phyloP scores from a whole-genome alignment of 2,113 vertebrate genomes.

The Ariopsis seemanni region DNA sequence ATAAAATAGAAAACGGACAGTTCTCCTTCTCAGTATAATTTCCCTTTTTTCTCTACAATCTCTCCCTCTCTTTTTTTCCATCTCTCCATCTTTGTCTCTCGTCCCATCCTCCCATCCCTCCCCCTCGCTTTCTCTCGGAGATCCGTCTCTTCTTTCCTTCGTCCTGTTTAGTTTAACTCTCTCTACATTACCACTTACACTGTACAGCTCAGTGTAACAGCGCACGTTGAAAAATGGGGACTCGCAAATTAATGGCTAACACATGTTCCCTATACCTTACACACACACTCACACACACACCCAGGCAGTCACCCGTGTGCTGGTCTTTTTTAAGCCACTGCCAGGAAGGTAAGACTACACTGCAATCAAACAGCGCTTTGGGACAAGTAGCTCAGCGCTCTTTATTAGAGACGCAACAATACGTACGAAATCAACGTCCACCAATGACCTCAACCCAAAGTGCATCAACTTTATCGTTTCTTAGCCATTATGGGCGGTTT shows the following conservation, averaged over 20 bases:
- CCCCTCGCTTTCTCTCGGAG: not conserved
- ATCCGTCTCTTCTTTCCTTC: conserved; percentile 76
- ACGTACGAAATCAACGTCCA: not conserved
- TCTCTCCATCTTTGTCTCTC: not conserved
- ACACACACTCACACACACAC: conserved; percentile 40
- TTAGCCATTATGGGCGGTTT: not conserved
- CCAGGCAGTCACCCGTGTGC: conserved; percentile 38
- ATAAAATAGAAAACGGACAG: not conserved
- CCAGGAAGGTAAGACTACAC: conserved; percentile 56
- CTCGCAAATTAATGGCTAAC: conserved; percentile 87
- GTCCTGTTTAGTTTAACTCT: conserved; percentile 80
- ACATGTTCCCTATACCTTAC: conserved; percentile 78
- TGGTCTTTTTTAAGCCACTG: conserved; percentile 45
- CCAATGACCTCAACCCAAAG: not conserved
- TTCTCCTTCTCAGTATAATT: not conserved
- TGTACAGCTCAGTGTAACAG: conserved; percentile 80
- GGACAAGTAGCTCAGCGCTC: conserved; percentile 43
- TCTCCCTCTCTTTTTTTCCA: not conserved
- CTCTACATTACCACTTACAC: conserved; percentile 83
- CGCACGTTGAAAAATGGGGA: conserved; percentile 92
- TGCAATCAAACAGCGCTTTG: conserved; percentile 57
- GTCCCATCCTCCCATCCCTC: not conserved
- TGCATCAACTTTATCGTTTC: not conserved
- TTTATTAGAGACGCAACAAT: not conserved
- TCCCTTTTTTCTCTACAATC: not conserved